A percentile compares a stretch with the other conserved stretches of the same genome.
Evolutionary conservation across 2,797 vertebrate species (phyloP).

Genomic region (Danio jaintianensis): DNA sequence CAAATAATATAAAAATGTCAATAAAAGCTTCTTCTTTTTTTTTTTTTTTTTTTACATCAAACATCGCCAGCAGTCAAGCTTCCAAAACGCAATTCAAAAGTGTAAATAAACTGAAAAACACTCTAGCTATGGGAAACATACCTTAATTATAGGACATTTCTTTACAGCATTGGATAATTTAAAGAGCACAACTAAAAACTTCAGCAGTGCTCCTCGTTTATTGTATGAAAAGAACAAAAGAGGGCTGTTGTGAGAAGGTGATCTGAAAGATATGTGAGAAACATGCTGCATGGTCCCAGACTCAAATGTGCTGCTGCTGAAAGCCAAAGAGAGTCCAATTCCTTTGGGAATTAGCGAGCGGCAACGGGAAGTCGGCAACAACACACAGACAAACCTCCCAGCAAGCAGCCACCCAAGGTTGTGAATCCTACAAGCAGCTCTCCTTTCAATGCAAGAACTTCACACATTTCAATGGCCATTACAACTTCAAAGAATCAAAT

Average conservation of each 20-base stretch:
- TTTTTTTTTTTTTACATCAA: no score
- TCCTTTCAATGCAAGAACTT: constrained; percentile 95
- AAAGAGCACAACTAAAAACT: not conserved
- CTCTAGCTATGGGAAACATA: no score
- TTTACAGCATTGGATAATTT: no score
- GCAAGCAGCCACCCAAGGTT: constrained; percentile 93
- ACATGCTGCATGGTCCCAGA: constrained; percentile 41
- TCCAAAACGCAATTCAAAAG: no score
- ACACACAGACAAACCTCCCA: constrained; percentile 88
- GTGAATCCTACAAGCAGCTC: constrained; percentile 84
- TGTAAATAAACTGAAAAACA: no score
- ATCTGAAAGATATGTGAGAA: constrained; percentile 6
- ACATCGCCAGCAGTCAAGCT: no score
- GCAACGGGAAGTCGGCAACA: constrained; percentile 93
- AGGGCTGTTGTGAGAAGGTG: not conserved
- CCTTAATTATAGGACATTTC: no score
- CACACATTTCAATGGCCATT: constrained; percentile 99
- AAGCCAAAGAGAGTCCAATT: constrained; percentile 77
- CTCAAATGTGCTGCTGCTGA: constrained; percentile 76
- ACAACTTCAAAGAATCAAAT: constrained; percentile 99
- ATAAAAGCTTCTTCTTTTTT: no score
- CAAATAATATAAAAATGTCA: no score
- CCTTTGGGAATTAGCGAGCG: constrained; percentile 87
- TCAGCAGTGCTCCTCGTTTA: not conserved
- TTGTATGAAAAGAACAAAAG: not conserved